phyloP scores from a whole-genome alignment of 2,113 vertebrate species.

The Alectura lathami region DNA sequence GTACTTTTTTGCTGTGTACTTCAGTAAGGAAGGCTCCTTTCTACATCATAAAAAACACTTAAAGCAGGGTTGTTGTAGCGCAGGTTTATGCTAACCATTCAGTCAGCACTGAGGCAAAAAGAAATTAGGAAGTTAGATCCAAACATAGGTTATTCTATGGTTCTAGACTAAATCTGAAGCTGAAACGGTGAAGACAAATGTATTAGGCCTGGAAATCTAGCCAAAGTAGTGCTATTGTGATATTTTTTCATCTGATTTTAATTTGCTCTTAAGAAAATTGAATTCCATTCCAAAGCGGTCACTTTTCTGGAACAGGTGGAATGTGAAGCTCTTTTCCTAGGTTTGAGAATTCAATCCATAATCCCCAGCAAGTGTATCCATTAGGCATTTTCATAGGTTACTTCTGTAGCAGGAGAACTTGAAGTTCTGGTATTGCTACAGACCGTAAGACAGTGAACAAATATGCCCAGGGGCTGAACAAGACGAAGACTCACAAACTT shows the following conservation, averaged over 20 bases:
- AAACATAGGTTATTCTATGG: not conserved
- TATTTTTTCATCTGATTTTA: not conserved
- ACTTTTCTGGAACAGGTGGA: not conserved
- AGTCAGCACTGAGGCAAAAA: not conserved
- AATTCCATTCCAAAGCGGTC: not conserved
- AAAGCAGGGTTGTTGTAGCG: not conserved
- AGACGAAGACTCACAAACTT: accelerated
- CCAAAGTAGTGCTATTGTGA: not conserved
- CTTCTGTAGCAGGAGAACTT: not conserved
- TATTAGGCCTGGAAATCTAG: not conserved
- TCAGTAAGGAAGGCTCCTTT: not conserved
- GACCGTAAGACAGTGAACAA: not conserved
- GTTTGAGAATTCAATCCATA: not conserved
- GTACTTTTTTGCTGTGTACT: not conserved
- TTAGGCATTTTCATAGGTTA: not conserved
- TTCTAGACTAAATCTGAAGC: not conserved
- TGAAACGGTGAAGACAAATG: not conserved
- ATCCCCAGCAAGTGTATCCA: not conserved
- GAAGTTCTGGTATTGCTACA: not conserved
- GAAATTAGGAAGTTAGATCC: not conserved
- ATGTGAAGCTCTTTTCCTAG: not conserved
- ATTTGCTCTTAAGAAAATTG: not conserved
- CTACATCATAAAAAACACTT: not conserved
- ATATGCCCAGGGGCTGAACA: not conserved
- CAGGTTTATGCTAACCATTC: not conserved